Evolutionary conservation across 2,113 vertebrate species (phyloP), one percentile per base, ranked within the genome.

Genomic region (Pristiophorus japonicus): DNA sequence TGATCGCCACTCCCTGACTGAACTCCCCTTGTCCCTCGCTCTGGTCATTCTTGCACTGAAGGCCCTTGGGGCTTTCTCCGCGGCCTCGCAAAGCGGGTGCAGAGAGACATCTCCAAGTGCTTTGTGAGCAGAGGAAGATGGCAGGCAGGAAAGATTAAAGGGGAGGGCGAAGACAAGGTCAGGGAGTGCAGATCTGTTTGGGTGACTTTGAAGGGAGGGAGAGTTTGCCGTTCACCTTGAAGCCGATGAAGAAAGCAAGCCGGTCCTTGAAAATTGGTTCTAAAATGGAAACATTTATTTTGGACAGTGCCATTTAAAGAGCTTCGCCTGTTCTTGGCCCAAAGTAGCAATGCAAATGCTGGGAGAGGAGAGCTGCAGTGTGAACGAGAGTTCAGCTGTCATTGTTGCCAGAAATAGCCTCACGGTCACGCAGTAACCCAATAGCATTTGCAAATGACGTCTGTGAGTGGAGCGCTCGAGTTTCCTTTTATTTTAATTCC

Each of bases 351-450:
- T 2, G 59, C n/a, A 81, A 38, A 38, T 38, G 20, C 55, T 38
- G 59, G 22, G 88, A 63, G 0, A 18, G 59, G 55, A 63, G n/a
- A 63, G 16, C 88, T 63, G 88, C 27, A 34, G 51, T 90, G 51
- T 90, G 30, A n/a, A 87, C 27, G 88, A 18, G 88, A 92, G 38
- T 20, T 62, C 88, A 92, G 88, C 88, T 92, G 88, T 92, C 34
- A 63, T 38, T 63, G 88, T 92, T 92, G 34, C 88, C 38, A 6
- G 18, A 92, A 92, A 92, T 92, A 92, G 55, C 59, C n/a, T 22
- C 4, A 8, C 55, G 38, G 59, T 92, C 62, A n/a, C 62, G 59
- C 30, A 20, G 59, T 38, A 63, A 63, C 55, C 63, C 88, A 92
- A 92, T 63, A 62, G 59, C 59, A 42, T 63, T 63, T 92, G 14